Percentiles rank a stretch among this genome's conserved stretches.
phyloP scores from a whole-genome alignment of 2,888 invertebrate genomes.

The Machimus atricapillus region DNA sequence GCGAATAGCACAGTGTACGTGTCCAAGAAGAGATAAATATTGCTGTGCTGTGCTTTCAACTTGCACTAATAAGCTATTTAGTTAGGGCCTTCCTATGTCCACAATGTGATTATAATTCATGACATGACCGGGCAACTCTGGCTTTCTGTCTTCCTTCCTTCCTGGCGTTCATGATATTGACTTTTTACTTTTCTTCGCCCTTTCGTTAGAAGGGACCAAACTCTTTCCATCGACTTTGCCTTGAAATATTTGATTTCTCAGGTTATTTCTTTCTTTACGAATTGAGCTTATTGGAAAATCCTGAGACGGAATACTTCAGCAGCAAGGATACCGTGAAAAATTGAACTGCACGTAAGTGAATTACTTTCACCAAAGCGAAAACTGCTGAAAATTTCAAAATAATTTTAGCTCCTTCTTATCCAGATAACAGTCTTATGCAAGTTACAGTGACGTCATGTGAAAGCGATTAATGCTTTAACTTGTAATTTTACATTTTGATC shows the following conservation, averaged over 20 bases:
- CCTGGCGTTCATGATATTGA: slow-evolving; percentile 23
- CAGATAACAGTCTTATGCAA: not conserved
- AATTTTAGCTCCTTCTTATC: not conserved
- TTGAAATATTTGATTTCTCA: slow-evolving; percentile 39
- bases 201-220: slow-evolving; percentile 22
- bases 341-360: slow-evolving; percentile 9
- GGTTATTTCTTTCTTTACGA: slow-evolving; percentile 29
- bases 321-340: not conserved
- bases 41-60: slow-evolving; percentile 43
- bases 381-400: not conserved
- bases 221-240: not conserved
- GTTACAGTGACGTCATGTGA: not conserved
- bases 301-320: not conserved
- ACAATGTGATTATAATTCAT: slow-evolving; percentile 42
- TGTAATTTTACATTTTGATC: not conserved
- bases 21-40: slow-evolving; percentile 34
- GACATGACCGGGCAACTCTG: slow-evolving; percentile 37
- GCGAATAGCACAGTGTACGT: slow-evolving; percentile 2
- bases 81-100: slow-evolving; percentile 35
- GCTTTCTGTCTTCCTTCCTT: slow-evolving; percentile 35
- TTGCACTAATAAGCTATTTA: slow-evolving; percentile 43
- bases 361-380: slow-evolving; percentile 4
- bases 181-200: slow-evolving; percentile 30
- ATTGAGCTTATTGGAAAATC: slow-evolving; percentile 17
- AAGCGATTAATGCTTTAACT: not conserved